Evolutionary conservation across 2,113 vertebrate species (phyloP), one percentile per base, ranked within the genome.

Genomic region (Oreotrochilus melanogaster): DNA sequence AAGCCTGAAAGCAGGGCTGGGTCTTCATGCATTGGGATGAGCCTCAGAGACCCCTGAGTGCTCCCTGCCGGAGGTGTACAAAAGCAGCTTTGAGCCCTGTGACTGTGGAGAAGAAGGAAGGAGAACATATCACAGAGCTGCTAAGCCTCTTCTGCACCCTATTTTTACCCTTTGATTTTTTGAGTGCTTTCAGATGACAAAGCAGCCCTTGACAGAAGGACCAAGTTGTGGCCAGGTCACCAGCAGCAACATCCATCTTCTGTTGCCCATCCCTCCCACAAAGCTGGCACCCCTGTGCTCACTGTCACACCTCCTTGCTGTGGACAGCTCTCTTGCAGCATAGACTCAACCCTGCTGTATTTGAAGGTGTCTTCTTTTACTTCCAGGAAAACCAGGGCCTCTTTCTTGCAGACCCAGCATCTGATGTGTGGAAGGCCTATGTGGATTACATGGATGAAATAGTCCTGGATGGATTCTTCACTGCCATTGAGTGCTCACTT

Each of bases 391-490:
- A 99, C 74, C 85, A 98, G 92, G 81, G 30, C 47, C 98, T 99
- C 31, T 98, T 99, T 12, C 97, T 93, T 85, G 98, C 98, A 54
- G 98, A 99, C 31, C 92, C 97, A 42, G 53, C 90, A 4, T 99
- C 98, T 27, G 98, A 96, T 3, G 57, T 94, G 79, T 99, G 99
- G 99, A 98, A 97, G 93, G 97, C 96, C 4, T 99, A 99, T 5
- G 94, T 99, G 79, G 98, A 98, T 54, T 99, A 99, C 14, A 75
- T 99, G 30, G 99, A 99, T 89, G 98, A 99, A 92, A 98, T 99
- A 97, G 93, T 99, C 62, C 97, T 99, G 21, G 98, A 99, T 37
- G 99, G 99, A 10, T 99, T 99, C 95, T 99, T 98, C 94, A 98
- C 91, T 88, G 98, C 98, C 65, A 97, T 98, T 1, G 98, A 99